phyloP scores from a whole-genome alignment of 2,888 invertebrate species.

The Phymatocera aterrima region DNA sequence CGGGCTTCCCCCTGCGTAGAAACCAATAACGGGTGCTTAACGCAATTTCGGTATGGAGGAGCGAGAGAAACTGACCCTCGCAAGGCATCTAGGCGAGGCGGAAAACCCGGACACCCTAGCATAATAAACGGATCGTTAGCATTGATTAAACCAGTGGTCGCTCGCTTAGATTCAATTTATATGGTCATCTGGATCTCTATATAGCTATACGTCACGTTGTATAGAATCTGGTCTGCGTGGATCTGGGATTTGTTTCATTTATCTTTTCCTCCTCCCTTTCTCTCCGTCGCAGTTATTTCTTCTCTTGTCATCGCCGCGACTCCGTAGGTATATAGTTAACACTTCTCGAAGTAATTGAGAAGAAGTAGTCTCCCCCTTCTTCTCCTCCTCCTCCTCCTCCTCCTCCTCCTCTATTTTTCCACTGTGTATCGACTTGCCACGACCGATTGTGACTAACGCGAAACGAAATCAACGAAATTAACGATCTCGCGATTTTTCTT shows the following conservation, averaged over 20 bases:
- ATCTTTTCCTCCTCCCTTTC: not conserved
- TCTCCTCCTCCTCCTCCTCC: too few relatives aligned
- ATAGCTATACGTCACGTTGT: not conserved
- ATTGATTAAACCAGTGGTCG: constrained; percentile 60
- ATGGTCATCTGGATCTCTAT: constrained; percentile 32
- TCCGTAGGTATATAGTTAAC: not conserved
- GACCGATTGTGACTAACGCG: not conserved
- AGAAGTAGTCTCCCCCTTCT: constrained; percentile 5
- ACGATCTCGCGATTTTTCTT: constrained; percentile 19
- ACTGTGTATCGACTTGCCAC: too few relatives aligned
- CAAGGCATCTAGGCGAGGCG: constrained; percentile 39
- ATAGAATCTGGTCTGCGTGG: not conserved
- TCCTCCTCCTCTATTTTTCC: too few relatives aligned
- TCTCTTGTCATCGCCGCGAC: not conserved
- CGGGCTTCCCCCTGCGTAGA: not conserved
- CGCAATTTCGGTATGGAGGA: constrained; percentile 41
- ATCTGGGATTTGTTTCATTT: not conserved
- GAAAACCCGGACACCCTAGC: constrained; percentile 53
- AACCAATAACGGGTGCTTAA: constrained; percentile 43
- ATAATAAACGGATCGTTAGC: constrained; percentile 64
- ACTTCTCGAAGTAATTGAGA: constrained; percentile 27
- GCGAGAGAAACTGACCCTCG: constrained; percentile 47
- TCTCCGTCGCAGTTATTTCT: not conserved
- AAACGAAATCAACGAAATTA: not conserved
- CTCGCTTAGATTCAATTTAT: constrained; percentile 43